These are phyloP conservation scores for Apamea anceps DNA, from an alignment of 2,888 invertebrate species.

Conservation along the genomic window DNA sequence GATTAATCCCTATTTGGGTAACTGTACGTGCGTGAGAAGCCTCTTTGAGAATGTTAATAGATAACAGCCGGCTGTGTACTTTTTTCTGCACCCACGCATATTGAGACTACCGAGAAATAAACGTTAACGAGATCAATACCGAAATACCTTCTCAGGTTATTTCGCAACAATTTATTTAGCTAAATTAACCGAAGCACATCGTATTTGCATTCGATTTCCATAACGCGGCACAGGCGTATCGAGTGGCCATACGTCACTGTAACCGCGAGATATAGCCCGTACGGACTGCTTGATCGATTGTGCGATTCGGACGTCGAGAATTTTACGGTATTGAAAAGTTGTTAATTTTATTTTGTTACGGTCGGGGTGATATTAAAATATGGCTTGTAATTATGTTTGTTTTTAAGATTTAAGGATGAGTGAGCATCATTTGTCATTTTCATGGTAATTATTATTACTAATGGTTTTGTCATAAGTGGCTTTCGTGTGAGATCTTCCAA, in stretches of 20 bases:
- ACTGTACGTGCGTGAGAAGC: not conserved
- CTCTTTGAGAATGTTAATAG: not conserved
- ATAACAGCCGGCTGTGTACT: not conserved
- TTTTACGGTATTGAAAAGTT: slow-evolving; percentile 67
- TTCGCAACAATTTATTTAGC: slow-evolving; percentile 87
- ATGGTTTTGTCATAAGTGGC: not conserved
- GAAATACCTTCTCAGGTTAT: slow-evolving; percentile 79
- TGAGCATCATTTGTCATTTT: not conserved
- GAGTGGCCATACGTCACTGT: slow-evolving; percentile 87
- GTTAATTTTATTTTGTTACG: slow-evolving; percentile 35
- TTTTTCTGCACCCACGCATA: slow-evolving; percentile 61
- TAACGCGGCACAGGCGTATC: slow-evolving; percentile 86
- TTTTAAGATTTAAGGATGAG: slow-evolving; percentile 23
- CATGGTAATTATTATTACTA: not conserved
- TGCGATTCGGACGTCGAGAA: slow-evolving; percentile 74
- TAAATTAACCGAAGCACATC: slow-evolving; percentile 87
- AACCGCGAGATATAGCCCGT: slow-evolving; percentile 75
- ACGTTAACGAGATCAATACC: slow-evolving; percentile 80
- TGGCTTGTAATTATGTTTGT: slow-evolving; percentile 18
- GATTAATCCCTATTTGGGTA: not conserved
- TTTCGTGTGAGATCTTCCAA: slow-evolving; percentile 1
- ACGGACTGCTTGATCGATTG: slow-evolving; percentile 78
- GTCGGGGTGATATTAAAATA: slow-evolving; percentile 2
- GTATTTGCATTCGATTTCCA: slow-evolving; percentile 90
- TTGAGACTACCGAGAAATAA: slow-evolving; percentile 71